These are phyloP conservation scores for Sander vitreus DNA, from an alignment of 2,113 vertebrate species.

Conservation along the genomic window DNA sequence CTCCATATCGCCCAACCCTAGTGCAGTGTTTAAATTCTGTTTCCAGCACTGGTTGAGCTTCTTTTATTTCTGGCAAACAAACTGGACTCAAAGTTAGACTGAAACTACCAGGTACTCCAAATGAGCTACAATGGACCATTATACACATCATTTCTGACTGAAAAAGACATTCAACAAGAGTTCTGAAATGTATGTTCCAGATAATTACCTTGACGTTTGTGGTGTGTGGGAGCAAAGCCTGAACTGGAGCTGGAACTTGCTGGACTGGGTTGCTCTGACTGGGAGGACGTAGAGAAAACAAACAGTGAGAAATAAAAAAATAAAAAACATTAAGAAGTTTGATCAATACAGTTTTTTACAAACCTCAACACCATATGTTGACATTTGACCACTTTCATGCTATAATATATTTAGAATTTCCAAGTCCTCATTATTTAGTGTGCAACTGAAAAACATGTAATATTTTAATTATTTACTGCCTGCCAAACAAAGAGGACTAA, in stretches of 20 bases:
- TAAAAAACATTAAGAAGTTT: background rate
- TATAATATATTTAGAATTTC: background rate
- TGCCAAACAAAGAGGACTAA: too few species aligned
- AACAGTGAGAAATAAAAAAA: background rate
- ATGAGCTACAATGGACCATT: background rate
- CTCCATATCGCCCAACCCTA: too few species aligned
- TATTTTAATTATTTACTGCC: too few species aligned
- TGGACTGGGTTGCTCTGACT: slow-evolving; percentile 96
- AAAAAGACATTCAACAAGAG: background rate
- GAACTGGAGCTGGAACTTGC: slow-evolving; percentile 94
- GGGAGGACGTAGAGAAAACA: slow-evolving; percentile 19
- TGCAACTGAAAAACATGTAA: too few species aligned
- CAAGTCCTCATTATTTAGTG: background rate
- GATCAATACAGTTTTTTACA: background rate
- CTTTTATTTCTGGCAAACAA: too few species aligned
- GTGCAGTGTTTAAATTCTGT: too few species aligned
- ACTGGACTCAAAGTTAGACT: too few species aligned
- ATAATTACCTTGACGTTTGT: slow-evolving; percentile 92
- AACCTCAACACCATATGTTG: background rate
- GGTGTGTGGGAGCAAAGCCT: slow-evolving; percentile 87
- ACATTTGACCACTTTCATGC: background rate
- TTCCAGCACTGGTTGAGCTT: too few species aligned
- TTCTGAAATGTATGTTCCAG: background rate
- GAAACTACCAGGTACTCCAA: too few species aligned
- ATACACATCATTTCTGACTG: background rate